Conservation (phyloP, 1,140 invertebrate species). For the Pollicipes pollicipes region DNA sequence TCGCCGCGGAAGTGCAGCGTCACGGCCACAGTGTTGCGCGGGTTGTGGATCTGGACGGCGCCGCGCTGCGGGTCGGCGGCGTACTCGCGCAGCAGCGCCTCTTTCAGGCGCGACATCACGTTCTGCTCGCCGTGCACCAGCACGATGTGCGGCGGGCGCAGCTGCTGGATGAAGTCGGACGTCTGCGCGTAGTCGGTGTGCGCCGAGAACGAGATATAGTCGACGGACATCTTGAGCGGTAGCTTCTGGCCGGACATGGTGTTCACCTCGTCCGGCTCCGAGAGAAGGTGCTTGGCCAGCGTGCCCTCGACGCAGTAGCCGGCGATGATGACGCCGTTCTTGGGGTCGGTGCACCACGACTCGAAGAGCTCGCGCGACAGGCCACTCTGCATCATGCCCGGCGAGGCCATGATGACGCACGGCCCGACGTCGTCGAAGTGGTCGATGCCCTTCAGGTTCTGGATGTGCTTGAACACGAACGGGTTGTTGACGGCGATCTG, state of each 20-base stretch:
- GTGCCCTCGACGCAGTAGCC: slow-evolving; percentile 99
- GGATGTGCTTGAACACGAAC: slow-evolving; percentile 97
- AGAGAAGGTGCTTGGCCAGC: slow-evolving; percentile 86
- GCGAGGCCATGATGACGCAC: slow-evolving; percentile 96
- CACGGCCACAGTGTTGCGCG: slow-evolving; percentile 83
- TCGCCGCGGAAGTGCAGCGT: slow-evolving; percentile 89
- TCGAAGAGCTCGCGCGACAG: slow-evolving; percentile 94
- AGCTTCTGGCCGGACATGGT: slow-evolving; percentile 90
- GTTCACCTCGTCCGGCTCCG: slow-evolving; percentile 93
- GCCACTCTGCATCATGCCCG: slow-evolving; percentile 99
- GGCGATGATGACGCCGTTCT: slow-evolving; percentile 96
- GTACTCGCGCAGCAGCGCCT: slow-evolving; percentile 84
- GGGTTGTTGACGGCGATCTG: slow-evolving; percentile 98
- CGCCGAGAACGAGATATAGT: slow-evolving; percentile 98
- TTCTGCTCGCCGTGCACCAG: slow-evolving; percentile 97
- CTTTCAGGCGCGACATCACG: slow-evolving; percentile 91
- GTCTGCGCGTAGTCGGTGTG: slow-evolving; percentile 99
- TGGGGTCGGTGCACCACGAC: slow-evolving; percentile 92
- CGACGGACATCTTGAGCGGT: slow-evolving; percentile 90
- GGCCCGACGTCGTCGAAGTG: slow-evolving; percentile 99
- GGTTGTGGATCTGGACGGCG: slow-evolving; percentile 85
- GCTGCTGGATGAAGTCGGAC: slow-evolving; percentile 81
- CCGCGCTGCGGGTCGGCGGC: slow-evolving; percentile 55
- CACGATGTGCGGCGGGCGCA: slow-evolving; percentile 90
- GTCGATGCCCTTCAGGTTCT: slow-evolving; percentile 96